Conservation (phyloP, 1,140 invertebrate genomes). For the Hycleus cichorii region DNA sequence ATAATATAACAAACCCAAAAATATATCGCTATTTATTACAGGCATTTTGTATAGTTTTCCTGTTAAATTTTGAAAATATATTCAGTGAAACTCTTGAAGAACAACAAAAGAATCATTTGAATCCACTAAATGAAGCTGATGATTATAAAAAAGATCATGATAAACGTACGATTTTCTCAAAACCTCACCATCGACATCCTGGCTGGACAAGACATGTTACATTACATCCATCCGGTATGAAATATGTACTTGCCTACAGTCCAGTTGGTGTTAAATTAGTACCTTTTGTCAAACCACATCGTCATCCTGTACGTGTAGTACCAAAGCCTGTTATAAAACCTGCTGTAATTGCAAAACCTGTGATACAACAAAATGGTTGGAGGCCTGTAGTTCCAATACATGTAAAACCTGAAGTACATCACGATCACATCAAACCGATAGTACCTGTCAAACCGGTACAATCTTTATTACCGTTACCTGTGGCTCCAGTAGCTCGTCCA, state of each 20-base stretch:
- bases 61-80: too few relatives aligned
- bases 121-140: slow-evolving; percentile 30
- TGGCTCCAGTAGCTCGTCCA: slow-evolving; percentile 6
- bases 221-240: slow-evolving; percentile 22
- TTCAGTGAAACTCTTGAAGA: not conserved
- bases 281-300: slow-evolving; percentile 26
- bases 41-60: too few relatives aligned
- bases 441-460: slow-evolving; percentile 10
- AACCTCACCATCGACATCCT: slow-evolving; percentile 14
- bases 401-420: slow-evolving; percentile 3
- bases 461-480: not conserved
- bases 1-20: too few relatives aligned
- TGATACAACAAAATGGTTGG: slow-evolving; percentile 12
- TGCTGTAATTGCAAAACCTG: slow-evolving; percentile 1
- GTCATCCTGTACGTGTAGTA: slow-evolving; percentile 1
- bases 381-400: slow-evolving; percentile 13
- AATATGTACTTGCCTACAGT: slow-evolving; percentile 29
- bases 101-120: slow-evolving; percentile 15
- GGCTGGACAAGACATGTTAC: slow-evolving; percentile 28
- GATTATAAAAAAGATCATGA: slow-evolving; percentile 27
- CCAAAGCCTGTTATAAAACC: not conserved
- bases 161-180: slow-evolving; percentile 32
- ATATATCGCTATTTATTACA: too few relatives aligned
- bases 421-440: not conserved
- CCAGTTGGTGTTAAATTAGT: slow-evolving; percentile 26